These are phyloP conservation scores for Xylophagus ater DNA, from an alignment of 2,888 invertebrate genomes.

Conservation along the genomic window DNA sequence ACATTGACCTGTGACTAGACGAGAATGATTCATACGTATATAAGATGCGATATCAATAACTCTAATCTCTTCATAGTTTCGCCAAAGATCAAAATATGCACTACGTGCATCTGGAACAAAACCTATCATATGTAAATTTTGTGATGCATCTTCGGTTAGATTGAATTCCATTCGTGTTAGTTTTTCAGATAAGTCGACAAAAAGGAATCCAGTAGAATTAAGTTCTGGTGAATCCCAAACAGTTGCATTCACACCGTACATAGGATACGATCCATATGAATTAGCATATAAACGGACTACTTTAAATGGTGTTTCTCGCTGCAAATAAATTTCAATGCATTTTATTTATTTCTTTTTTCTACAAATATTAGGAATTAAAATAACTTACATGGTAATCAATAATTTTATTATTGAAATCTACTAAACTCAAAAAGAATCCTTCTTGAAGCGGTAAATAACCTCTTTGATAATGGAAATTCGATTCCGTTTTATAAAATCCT, in stretches of 20 bases:
- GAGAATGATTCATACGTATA: slow-evolving; percentile 70
- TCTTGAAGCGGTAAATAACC: slow-evolving; percentile 44
- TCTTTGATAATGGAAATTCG: slow-evolving; percentile 45
- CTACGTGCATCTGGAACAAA: slow-evolving; percentile 66
- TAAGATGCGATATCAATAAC: slow-evolving; percentile 69
- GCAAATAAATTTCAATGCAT: slow-evolving; percentile 13
- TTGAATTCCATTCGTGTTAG: slow-evolving; percentile 55
- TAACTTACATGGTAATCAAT: slow-evolving; percentile 52
- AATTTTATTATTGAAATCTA: slow-evolving; percentile 47
- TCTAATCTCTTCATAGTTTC: slow-evolving; percentile 68
- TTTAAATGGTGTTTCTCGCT: slow-evolving; percentile 50
- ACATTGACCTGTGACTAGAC: slow-evolving; percentile 66
- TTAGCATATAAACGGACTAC: slow-evolving; percentile 44
- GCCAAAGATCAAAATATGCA: slow-evolving; percentile 65
- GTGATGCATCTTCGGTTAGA: slow-evolving; percentile 56
- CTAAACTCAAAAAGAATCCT: slow-evolving; percentile 43
- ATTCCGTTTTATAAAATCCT: slow-evolving; percentile 36
- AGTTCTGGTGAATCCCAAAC: slow-evolving; percentile 46
- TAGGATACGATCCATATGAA: slow-evolving; percentile 42
- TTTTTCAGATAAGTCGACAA: slow-evolving; percentile 46
- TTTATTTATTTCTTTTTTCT: not conserved
- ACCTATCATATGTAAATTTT: slow-evolving; percentile 61
- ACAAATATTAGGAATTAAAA: not conserved
- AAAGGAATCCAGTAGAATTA: slow-evolving; percentile 49
- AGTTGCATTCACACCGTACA: slow-evolving; percentile 48